These are phyloP conservation scores for Rhabdornis inornatus DNA, from an alignment of 2,113 vertebrate genomes.

Conservation along the genomic window DNA sequence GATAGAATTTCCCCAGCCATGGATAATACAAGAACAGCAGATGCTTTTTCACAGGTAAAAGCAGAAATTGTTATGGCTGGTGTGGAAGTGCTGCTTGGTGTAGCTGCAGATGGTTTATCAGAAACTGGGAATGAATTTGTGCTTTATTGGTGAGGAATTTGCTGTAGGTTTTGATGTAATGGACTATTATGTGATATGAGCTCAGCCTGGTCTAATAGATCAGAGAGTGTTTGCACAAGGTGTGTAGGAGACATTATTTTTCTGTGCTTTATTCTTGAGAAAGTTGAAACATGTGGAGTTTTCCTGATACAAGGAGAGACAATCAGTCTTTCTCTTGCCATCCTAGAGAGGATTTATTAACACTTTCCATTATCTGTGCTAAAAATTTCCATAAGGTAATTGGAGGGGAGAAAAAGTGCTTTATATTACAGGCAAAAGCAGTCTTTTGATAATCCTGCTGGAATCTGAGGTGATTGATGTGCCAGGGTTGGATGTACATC, in stretches of 20 bases:
- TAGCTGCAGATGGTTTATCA: not conserved
- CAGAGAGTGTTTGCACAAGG: not conserved
- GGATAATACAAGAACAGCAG: not conserved
- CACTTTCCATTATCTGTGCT: not conserved
- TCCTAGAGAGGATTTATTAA: constrained; percentile 12
- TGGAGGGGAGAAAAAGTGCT: not conserved
- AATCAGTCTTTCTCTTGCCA: not conserved
- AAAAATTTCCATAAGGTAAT: constrained; percentile 47
- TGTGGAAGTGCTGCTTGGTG: not conserved
- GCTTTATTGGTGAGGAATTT: not conserved
- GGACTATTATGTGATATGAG: not conserved
- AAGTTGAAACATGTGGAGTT: not conserved
- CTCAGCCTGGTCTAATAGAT: not conserved
- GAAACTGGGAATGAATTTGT: not conserved
- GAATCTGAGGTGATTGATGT: not conserved
- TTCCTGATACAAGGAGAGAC: not conserved
- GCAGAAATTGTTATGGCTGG: not conserved
- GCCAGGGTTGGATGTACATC: not conserved
- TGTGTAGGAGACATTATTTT: not conserved
- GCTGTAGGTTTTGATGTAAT: not conserved
- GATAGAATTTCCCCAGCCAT: not conserved
- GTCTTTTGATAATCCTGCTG: not conserved
- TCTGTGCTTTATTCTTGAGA: not conserved
- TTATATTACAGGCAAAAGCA: not conserved
- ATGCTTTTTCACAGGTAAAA: constrained; percentile 60